phyloP scores from a whole-genome alignment of 2,888 invertebrate species.

The Hydroisotoma schaefferi region DNA sequence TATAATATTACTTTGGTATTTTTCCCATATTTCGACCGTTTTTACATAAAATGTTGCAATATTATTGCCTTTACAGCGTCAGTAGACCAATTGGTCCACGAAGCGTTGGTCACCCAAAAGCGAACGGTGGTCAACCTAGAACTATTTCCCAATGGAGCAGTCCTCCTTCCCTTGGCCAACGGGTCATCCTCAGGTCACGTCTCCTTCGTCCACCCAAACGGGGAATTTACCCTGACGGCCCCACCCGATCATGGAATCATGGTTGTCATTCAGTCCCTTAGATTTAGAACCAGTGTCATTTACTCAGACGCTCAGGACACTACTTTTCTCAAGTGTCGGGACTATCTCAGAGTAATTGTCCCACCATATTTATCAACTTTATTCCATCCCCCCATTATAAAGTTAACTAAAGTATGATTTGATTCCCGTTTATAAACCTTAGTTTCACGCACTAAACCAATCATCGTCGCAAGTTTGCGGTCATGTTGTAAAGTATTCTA shows the following conservation, averaged over 20 bases:
- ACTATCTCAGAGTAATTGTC: slow-evolving; percentile 20
- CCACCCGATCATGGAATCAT: slow-evolving; percentile 30
- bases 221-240: slow-evolving; percentile 23
- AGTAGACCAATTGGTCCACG: no score
- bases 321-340: slow-evolving; percentile 29
- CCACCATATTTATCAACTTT: no score
- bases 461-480: slow-evolving; percentile 26
- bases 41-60: no score
- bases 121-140: slow-evolving; percentile 31
- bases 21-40: no score
- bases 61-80: no score
- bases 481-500: slow-evolving; percentile 31
- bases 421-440: not conserved
- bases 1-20: no score
- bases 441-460: not conserved
- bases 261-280: slow-evolving; percentile 33
- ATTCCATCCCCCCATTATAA: no score
- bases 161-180: slow-evolving; percentile 30
- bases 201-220: slow-evolving; percentile 22
- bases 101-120: no score
- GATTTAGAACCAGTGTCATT: slow-evolving; percentile 25
- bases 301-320: slow-evolving; percentile 28
- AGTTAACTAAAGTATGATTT: no score
- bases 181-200: slow-evolving; percentile 22
- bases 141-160: slow-evolving; percentile 30